Evolutionary conservation across 1,140 invertebrate species (phyloP).

Genomic region (Psilanteris sp.): DNA sequence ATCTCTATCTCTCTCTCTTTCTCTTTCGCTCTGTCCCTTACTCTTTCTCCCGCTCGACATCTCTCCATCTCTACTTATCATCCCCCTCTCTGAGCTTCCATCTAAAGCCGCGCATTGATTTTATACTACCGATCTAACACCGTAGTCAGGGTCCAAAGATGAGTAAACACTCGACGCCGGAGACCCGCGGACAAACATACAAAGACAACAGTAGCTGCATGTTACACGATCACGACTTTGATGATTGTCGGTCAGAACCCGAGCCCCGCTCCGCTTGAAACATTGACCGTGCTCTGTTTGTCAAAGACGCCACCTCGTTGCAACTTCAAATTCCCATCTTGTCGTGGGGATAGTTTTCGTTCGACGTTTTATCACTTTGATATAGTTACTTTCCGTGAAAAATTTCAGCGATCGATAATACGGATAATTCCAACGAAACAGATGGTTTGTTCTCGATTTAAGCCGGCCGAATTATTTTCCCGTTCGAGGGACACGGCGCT

Average conservation of each 20-base stretch:
- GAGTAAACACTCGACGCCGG: conserved; percentile 57
- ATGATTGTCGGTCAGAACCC: conserved; percentile 19
- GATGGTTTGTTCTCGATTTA: too few relatives aligned
- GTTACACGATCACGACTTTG: conserved; percentile 35
- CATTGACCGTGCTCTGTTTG: conserved; percentile 18
- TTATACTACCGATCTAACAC: conserved; percentile 53
- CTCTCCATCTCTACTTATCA: conserved; percentile 8
- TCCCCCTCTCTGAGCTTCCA: conserved; percentile 42
- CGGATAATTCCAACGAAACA: too few relatives aligned
- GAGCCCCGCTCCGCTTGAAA: conserved; percentile 1
- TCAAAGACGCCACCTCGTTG: not conserved
- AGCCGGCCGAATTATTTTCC: too few relatives aligned
- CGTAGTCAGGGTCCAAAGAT: conserved; percentile 26
- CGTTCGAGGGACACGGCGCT: too few relatives aligned
- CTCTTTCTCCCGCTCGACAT: conserved; percentile 8
- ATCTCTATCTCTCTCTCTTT: conserved; percentile 42
- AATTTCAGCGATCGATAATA: too few relatives aligned
- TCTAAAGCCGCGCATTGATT: conserved; percentile 67
- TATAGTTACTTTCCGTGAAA: too few relatives aligned
- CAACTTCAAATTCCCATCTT: conserved; percentile 1
- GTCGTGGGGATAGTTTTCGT: not conserved
- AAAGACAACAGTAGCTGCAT: conserved; percentile 13
- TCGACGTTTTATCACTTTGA: not conserved
- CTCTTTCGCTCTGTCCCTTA: conserved; percentile 22
- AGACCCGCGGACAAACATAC: conserved; percentile 14